Evolutionary conservation across 2,888 invertebrate genomes (phyloP).

Genomic region (Dendrolimus houi): DNA sequence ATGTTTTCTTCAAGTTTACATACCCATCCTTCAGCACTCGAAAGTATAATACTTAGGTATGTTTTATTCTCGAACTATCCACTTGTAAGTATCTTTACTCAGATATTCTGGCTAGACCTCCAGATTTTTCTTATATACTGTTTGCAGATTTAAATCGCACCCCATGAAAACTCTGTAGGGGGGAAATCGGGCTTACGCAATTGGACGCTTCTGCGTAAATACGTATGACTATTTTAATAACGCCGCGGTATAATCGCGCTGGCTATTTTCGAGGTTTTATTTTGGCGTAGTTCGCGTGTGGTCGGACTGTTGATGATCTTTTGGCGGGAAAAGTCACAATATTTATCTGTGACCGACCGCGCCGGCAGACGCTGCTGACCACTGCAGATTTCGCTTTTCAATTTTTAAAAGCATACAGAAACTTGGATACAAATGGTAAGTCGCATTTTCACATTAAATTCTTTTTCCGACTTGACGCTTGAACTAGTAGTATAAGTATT

Average conservation of each 20-base stretch:
- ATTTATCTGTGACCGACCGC: conserved; percentile 38
- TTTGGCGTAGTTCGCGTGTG: conserved; percentile 75
- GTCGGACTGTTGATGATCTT: conserved; percentile 50
- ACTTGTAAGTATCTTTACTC: too few relatives aligned
- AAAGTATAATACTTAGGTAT: too few relatives aligned
- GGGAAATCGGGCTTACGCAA: conserved; percentile 37
- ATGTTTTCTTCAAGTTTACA: too few relatives aligned
- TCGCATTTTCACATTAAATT: neutral
- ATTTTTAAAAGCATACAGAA: neutral
- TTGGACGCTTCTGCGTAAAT: conserved; percentile 23
- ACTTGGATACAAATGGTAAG: conserved; percentile 3
- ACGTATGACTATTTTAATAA: conserved; percentile 63
- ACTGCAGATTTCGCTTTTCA: neutral
- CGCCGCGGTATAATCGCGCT: conserved; percentile 47
- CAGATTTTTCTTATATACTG: too few relatives aligned
- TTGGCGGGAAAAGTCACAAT: conserved; percentile 69
- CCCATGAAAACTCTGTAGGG: conserved; percentile 50
- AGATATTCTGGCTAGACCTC: too few relatives aligned
- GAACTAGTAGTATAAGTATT: neutral
- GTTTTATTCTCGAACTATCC: too few relatives aligned
- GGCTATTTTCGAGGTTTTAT: conserved; percentile 72
- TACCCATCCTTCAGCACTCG: too few relatives aligned
- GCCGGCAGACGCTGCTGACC: conserved; percentile 26
- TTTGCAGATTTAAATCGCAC: conserved; percentile 1
- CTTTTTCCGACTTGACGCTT: too few relatives aligned